Percentiles rank a stretch among this genome's conserved stretches.
phyloP scores from a whole-genome alignment of 2,888 invertebrate species.

The Eupithecia exiguata region DNA sequence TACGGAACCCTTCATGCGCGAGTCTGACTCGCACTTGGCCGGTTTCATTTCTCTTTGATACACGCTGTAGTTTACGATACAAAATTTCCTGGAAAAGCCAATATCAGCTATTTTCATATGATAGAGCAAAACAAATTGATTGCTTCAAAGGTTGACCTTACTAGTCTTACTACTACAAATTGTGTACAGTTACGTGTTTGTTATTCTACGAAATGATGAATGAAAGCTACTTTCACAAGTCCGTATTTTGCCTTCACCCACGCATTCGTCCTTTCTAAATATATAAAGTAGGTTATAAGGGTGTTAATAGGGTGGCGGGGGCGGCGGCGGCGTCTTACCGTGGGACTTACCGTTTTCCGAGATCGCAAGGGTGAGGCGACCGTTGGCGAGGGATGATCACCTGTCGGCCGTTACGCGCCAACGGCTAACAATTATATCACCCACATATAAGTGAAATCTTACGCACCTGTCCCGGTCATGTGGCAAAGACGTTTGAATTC shows the following conservation, averaged over 20 bases:
- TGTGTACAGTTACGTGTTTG: background rate
- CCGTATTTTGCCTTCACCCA: constrained; percentile 38
- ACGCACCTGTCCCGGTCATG: constrained; percentile 81
- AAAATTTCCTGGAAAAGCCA: background rate
- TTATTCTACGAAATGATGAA: constrained; percentile 13
- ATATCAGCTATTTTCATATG: background rate
- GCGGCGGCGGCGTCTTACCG: constrained; percentile 74
- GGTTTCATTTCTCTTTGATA: background rate
- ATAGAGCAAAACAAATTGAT: background rate
- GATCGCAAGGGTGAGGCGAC: constrained; percentile 76
- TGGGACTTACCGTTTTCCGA: constrained; percentile 80
- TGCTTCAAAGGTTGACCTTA: background rate
- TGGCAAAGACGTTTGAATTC: constrained; percentile 81
- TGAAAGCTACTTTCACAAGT: constrained; percentile 2
- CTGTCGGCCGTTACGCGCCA: constrained; percentile 84
- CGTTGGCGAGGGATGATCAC: constrained; percentile 81
- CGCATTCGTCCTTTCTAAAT: constrained; percentile 35
- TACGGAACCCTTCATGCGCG: no score
- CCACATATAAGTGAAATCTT: constrained; percentile 80
- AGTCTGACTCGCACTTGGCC: no score
- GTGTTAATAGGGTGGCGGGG: constrained; percentile 57
- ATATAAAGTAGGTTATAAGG: constrained; percentile 58
- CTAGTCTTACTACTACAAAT: no score
- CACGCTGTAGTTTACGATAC: background rate
- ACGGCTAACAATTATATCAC: constrained; percentile 81